These are phyloP conservation scores for Agrochola circellaris DNA, from an alignment of 2,888 invertebrate species.

Conservation along the genomic window DNA sequence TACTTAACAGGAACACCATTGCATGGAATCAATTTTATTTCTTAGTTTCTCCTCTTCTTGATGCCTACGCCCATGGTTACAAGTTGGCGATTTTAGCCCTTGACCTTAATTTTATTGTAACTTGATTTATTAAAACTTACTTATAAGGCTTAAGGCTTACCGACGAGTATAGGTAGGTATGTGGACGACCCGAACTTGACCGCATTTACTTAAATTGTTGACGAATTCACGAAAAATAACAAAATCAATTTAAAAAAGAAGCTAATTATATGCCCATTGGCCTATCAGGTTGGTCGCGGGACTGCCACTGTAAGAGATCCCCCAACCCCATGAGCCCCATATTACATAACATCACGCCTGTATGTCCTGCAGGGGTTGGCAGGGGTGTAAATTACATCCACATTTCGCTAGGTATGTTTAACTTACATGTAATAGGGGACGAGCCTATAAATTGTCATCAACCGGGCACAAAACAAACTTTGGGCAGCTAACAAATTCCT, in stretches of 20 bases:
- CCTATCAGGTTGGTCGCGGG: background rate
- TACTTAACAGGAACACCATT: too few species aligned
- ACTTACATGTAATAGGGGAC: background rate
- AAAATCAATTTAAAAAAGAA: background rate
- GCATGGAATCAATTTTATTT: too few species aligned
- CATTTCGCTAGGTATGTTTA: background rate
- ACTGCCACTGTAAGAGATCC: background rate
- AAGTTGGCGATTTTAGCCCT: background rate
- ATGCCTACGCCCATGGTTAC: background rate
- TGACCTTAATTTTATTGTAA: background rate
- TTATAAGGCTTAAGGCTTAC: background rate
- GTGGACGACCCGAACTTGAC: conserved; percentile 18
- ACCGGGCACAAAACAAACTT: background rate
- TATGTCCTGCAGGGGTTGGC: background rate
- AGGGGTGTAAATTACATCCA: background rate
- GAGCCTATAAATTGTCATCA: background rate
- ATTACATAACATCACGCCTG: background rate
- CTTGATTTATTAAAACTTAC: background rate
- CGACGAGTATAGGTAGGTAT: too few species aligned
- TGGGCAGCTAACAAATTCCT: too few species aligned
- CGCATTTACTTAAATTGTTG: background rate
- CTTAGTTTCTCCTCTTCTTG: too few species aligned
- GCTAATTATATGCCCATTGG: background rate
- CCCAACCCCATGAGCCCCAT: background rate
- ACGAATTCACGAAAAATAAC: background rate